Percentiles rank a stretch among this genome's conserved stretches.
Evolutionary conservation across 2,797 vertebrate species (phyloP).

Genomic region (Stomatorhinus walkeri): DNA sequence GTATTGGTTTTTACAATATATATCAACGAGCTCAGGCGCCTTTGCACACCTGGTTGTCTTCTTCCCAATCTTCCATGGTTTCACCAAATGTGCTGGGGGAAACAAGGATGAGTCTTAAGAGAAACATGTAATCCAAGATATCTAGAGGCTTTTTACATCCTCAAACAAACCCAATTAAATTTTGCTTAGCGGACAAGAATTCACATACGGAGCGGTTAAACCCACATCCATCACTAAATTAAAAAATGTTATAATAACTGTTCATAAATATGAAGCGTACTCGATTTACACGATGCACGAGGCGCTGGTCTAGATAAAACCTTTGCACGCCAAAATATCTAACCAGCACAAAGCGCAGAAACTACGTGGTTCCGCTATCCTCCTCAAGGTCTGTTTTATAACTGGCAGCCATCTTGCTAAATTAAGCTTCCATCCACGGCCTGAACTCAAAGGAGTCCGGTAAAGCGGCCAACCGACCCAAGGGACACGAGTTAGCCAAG

Average conservation of each 20-base stretch:
- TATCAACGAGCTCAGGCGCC: background rate
- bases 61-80: slow-evolving; percentile 23
- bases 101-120: background rate
- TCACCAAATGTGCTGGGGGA: background rate
- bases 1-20: background rate
- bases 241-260: background rate
- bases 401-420: background rate
- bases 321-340: background rate
- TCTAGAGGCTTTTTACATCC: background rate
- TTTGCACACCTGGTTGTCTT: slow-evolving; percentile 5
- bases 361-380: background rate
- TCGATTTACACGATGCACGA: background rate
- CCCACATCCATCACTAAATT: background rate
- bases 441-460: background rate
- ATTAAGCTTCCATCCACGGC: background rate
- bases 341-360: background rate
- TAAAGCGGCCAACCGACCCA: background rate
- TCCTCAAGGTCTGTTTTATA: background rate
- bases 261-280: background rate
- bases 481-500: background rate
- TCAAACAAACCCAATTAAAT: background rate
- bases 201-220: background rate
- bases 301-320: background rate
- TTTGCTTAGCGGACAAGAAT: background rate
- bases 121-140: background rate